Evolutionary conservation across 1,140 invertebrate genomes (phyloP).

Genomic region (Pseudomyrmex cubaensis): DNA sequence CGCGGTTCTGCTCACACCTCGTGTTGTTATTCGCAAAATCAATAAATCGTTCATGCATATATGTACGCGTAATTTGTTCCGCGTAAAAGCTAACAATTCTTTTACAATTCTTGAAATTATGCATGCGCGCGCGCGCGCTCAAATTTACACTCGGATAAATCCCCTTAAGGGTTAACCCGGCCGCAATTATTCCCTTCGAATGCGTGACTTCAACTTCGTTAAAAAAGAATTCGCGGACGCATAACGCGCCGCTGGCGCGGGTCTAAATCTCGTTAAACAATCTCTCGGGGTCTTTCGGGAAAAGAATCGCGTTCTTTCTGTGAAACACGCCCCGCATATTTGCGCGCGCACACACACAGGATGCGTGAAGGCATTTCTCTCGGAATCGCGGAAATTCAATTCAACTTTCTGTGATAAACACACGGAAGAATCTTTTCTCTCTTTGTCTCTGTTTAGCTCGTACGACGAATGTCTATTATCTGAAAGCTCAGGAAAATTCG

Average conservation of each 20-base stretch:
- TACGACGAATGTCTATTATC: too few relatives aligned
- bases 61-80: neutral
- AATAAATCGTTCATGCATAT: neutral
- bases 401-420: too few relatives aligned
- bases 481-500: too few relatives aligned
- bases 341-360: neutral
- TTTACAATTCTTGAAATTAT: neutral
- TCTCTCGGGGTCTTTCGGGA: neutral
- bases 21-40: neutral
- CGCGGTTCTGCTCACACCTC: neutral
- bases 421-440: neutral
- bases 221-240: conserved; percentile 10
- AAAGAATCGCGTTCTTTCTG: neutral
- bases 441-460: neutral
- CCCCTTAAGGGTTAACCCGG: conserved; percentile 1
- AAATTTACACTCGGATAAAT: conserved; percentile 46
- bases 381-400: too few relatives aligned
- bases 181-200: conserved; percentile 25
- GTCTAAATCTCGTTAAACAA: conserved; percentile 34
- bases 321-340: neutral
- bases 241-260: conserved; percentile 12
- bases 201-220: neutral
- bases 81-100: neutral
- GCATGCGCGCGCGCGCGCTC: neutral
- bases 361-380: neutral